These are phyloP conservation scores for Luehdorfia chinensis DNA, from an alignment of 1,140 invertebrate species.

Conservation along the genomic window DNA sequence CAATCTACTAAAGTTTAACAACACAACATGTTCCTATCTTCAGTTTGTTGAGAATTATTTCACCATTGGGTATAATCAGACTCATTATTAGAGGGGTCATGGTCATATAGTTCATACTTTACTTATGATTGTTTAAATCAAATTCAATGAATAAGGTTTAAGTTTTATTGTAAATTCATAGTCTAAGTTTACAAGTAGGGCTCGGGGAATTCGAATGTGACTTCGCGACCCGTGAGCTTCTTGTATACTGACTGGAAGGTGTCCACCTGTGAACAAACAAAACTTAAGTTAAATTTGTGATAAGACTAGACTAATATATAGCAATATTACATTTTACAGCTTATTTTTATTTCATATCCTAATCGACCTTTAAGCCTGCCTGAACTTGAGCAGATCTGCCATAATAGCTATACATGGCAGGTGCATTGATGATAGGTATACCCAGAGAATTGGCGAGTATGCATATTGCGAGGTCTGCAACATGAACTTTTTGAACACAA, in stretches of 20 bases:
- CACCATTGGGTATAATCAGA: too few species aligned
- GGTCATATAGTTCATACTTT: too few species aligned
- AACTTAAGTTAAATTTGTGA: not conserved
- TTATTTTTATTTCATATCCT: too few species aligned
- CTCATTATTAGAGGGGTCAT: too few species aligned
- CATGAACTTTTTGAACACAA: too few species aligned
- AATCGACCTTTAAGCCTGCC: not conserved
- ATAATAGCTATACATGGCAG: constrained; percentile 4
- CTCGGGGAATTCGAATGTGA: constrained; percentile 99
- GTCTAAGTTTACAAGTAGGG: constrained; percentile 89
- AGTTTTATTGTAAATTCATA: constrained; percentile 72
- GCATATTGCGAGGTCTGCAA: too few species aligned
- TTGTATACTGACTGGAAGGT: constrained; percentile 99
- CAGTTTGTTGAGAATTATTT: too few species aligned
- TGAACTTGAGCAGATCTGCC: not conserved
- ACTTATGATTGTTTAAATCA: constrained; percentile 20
- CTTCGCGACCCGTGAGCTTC: constrained; percentile 98
- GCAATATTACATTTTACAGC: not conserved
- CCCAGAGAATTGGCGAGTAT: too few species aligned
- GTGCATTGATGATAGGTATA: too few species aligned
- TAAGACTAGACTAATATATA: not conserved
- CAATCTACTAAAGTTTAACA: too few species aligned
- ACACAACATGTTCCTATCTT: too few species aligned
- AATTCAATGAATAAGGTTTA: constrained; percentile 50
- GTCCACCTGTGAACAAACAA: constrained; percentile 88